Percentiles rank a stretch among this genome's conserved stretches.
Evolutionary conservation across 2,113 vertebrate genomes (phyloP).

Genomic region (Vulpes vulpes): DNA sequence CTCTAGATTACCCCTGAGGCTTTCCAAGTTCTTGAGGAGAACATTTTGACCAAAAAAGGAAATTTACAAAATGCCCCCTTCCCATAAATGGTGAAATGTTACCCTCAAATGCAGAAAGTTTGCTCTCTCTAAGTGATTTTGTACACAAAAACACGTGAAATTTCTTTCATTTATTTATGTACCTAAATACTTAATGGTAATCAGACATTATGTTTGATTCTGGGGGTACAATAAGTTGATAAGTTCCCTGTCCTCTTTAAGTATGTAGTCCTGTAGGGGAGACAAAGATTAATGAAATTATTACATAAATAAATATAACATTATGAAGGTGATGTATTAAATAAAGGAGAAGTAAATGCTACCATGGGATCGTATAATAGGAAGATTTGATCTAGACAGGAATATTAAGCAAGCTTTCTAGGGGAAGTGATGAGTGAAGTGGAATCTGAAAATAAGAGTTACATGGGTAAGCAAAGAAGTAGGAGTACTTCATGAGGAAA

Average conservation of each 20-base stretch:
- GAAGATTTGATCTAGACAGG: background rate
- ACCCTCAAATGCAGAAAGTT: background rate
- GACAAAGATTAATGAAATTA: background rate
- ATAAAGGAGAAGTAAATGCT: background rate
- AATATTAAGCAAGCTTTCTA: background rate
- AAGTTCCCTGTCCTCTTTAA: background rate
- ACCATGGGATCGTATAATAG: background rate
- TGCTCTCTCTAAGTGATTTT: background rate
- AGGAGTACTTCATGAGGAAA: background rate
- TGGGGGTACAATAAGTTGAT: background rate
- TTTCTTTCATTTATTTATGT: background rate
- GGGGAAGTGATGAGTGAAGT: background rate
- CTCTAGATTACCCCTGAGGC: background rate
- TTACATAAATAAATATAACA: background rate
- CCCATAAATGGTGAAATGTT: background rate
- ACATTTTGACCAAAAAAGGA: background rate
- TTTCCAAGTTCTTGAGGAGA: background rate
- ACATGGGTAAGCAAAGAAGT: background rate
- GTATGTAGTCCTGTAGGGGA: background rate
- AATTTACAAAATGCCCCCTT: background rate
- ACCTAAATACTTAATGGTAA: background rate
- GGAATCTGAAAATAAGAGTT: background rate
- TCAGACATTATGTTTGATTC: background rate
- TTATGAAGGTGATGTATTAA: background rate
- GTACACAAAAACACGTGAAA: conserved; percentile 22